These are phyloP conservation scores for Spisula subtruncata DNA, from an alignment of 2,888 invertebrate species.

Conservation along the genomic window DNA sequence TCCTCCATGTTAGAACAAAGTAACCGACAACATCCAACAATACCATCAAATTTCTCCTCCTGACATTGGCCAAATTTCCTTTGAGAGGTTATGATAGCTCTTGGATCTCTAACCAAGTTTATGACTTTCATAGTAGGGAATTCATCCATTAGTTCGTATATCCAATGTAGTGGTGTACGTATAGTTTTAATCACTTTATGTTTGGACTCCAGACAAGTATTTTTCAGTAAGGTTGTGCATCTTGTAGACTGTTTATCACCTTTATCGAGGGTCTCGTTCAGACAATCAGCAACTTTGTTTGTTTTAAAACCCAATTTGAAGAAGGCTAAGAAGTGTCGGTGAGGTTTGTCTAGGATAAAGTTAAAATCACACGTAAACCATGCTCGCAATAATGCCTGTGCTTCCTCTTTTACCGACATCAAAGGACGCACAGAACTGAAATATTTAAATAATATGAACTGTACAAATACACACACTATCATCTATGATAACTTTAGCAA, in stretches of 20 bases:
- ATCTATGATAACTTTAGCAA: too few relatives aligned
- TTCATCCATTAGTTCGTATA: constrained; percentile 35
- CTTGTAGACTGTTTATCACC: neutral
- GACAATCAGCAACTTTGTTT: constrained; percentile 31
- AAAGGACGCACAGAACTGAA: constrained; percentile 35
- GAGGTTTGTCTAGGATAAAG: constrained; percentile 32
- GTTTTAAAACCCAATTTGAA: constrained; percentile 53
- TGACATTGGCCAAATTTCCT: constrained; percentile 24
- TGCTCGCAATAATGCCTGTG: constrained; percentile 31
- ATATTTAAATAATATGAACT: neutral
- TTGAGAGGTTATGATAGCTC: constrained; percentile 38
- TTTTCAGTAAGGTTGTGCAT: constrained; percentile 40
- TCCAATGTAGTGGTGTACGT: constrained; percentile 50
- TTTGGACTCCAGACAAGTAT: constrained; percentile 30
- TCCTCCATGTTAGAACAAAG: constrained; percentile 55
- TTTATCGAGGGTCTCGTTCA: neutral
- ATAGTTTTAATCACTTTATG: constrained; percentile 49
- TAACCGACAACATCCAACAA: constrained; percentile 45
- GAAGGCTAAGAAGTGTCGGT: constrained; percentile 36
- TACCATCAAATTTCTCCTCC: constrained; percentile 27
- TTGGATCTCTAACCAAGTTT: constrained; percentile 48
- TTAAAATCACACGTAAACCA: constrained; percentile 57
- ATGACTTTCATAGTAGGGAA: constrained; percentile 46
- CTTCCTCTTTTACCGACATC: constrained; percentile 29
- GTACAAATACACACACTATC: neutral